phyloP scores from a whole-genome alignment of 2,888 invertebrate species.

The Drosophila quinaria region DNA sequence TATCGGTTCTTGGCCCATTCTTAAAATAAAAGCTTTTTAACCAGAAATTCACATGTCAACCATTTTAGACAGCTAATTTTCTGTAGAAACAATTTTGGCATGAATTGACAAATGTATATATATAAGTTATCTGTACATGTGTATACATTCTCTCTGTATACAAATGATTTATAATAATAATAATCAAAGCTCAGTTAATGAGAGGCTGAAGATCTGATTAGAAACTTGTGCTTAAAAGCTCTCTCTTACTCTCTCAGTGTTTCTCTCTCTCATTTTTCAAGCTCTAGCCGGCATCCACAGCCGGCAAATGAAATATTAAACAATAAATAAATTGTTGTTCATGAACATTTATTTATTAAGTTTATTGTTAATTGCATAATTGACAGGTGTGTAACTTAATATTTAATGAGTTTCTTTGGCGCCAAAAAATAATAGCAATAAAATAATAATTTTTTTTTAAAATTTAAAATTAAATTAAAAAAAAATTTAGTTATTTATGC shows the following conservation, averaged over 20 bases:
- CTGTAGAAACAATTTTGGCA: slow-evolving; percentile 29
- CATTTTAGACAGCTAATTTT: slow-evolving; percentile 28
- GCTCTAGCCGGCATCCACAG: slow-evolving; percentile 4
- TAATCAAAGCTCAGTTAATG: slow-evolving; percentile 7
- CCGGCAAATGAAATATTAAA: slow-evolving; percentile 47
- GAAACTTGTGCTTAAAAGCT: slow-evolving; percentile 10
- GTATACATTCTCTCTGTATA: not conserved
- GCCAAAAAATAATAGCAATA: too few species aligned
- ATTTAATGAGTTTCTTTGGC: too few species aligned
- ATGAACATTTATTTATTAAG: not conserved
- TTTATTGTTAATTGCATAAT: not conserved
- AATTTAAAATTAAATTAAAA: too few species aligned
- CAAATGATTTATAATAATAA: not conserved
- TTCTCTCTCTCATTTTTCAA: not conserved
- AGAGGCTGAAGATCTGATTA: slow-evolving; percentile 6
- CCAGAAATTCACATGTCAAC: slow-evolving; percentile 43
- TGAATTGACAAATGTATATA: not conserved
- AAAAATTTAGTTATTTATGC: too few species aligned
- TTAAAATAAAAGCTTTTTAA: slow-evolving; percentile 45
- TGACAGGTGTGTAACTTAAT: too few species aligned
- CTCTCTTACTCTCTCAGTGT: not conserved
- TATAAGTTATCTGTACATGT: not conserved
- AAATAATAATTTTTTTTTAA: too few species aligned
- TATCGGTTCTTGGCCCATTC: slow-evolving; percentile 8
- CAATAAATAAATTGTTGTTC: slow-evolving; percentile 1